Conservation (phyloP, 2,888 invertebrate genomes). For the Trachelus stipa region DNA sequence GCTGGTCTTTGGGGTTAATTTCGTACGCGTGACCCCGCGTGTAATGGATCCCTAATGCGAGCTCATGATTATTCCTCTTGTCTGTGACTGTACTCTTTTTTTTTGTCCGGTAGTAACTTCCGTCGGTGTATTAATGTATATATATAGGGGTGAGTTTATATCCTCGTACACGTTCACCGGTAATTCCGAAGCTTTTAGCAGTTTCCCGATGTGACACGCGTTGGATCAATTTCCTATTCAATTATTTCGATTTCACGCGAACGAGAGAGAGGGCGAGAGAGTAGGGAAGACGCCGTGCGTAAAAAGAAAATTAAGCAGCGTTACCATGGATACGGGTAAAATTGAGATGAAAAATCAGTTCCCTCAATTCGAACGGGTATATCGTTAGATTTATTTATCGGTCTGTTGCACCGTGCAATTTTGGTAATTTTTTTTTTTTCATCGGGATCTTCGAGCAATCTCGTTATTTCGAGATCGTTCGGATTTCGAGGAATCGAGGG, state of each 20-base stretch:
- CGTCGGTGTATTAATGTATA: background rate
- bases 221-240: background rate
- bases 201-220: background rate
- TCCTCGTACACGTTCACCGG: background rate
- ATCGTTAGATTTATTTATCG: background rate
- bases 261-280: background rate
- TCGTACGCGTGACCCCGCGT: slow-evolving; percentile 8
- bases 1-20: slow-evolving; percentile 1
- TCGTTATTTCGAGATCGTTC: background rate
- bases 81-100: background rate
- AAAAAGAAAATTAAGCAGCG: background rate
- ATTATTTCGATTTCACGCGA: background rate
- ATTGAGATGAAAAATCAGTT: background rate
- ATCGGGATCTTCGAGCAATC: too few species aligned
- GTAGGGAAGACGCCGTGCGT: background rate
- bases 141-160: background rate
- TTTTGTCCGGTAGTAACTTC: background rate
- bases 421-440: background rate
- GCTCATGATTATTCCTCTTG: slow-evolving; percentile 33
- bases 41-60: slow-evolving; percentile 44
- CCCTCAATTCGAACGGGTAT: background rate
- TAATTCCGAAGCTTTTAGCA: background rate
- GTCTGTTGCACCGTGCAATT: background rate
- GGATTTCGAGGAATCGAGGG: background rate
- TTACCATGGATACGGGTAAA: background rate